phyloP scores from a whole-genome alignment of 2,888 invertebrate genomes.

The Rhorus exstirpatorius region DNA sequence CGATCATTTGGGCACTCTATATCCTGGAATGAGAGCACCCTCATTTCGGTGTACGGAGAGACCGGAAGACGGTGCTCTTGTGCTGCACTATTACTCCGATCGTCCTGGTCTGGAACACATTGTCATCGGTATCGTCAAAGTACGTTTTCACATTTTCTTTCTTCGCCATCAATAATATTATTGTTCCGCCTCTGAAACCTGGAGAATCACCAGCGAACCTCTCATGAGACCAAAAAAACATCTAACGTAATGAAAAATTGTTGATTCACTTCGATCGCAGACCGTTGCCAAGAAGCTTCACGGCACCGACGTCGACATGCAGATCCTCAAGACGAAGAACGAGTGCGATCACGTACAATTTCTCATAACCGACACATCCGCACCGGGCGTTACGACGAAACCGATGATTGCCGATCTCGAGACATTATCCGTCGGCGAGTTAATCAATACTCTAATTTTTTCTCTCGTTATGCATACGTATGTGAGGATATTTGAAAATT shows the following conservation, averaged over 20 bases:
- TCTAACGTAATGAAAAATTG: constrained; percentile 11
- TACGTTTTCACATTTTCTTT: constrained; percentile 82
- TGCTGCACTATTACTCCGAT: constrained; percentile 98
- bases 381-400: constrained; percentile 89
- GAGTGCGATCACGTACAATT: constrained; percentile 97
- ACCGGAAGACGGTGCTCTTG: constrained; percentile 94
- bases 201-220: neutral
- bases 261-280: constrained; percentile 85
- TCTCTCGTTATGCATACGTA: no score
- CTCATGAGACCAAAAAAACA: constrained; percentile 1
- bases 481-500: no score
- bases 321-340: constrained; percentile 94
- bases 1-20: constrained; percentile 96
- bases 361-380: constrained; percentile 94
- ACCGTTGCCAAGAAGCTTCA: constrained; percentile 98
- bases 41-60: constrained; percentile 98
- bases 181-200: no score
- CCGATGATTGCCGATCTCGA: constrained; percentile 92
- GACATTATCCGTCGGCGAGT: constrained; percentile 90
- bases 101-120: constrained; percentile 97
- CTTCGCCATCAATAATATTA: no score
- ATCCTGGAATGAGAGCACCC: constrained; percentile 98
- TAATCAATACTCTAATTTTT: constrained; percentile 6
- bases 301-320: constrained; percentile 96
- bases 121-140: constrained; percentile 98